Percentiles rank a stretch among this genome's conserved stretches.
Evolutionary conservation across 1,140 invertebrate genomes (phyloP).

Genomic region (Pissodes strobi): DNA sequence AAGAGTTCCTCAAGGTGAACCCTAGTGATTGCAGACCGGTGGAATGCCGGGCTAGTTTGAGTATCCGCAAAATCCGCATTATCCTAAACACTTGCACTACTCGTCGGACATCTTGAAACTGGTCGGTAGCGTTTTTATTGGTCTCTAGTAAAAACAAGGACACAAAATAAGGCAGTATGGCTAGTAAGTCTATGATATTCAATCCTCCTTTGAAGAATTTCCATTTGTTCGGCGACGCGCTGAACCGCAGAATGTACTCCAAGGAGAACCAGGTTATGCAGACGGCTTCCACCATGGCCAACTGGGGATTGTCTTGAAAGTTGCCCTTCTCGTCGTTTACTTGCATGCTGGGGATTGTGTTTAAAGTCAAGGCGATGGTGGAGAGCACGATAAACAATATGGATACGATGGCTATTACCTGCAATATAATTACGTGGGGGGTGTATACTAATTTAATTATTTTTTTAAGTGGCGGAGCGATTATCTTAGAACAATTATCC

Average conservation of each 20-base stretch:
- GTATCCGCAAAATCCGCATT: constrained; percentile 97
- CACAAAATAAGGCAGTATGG: constrained; percentile 98
- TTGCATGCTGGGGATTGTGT: constrained; percentile 96
- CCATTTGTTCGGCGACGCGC: constrained; percentile 98
- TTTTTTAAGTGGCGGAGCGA: too few species aligned
- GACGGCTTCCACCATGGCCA: constrained; percentile 96
- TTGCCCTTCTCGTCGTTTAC: constrained; percentile 77
- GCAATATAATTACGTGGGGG: constrained; percentile 60
- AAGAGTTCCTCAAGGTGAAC: constrained; percentile 97
- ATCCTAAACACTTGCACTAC: constrained; percentile 99
- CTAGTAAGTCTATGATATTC: constrained; percentile 98
- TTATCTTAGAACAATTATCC: too few species aligned
- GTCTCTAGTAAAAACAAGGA: constrained; percentile 94
- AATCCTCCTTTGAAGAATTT: constrained; percentile 99
- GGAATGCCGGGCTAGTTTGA: constrained; percentile 97
- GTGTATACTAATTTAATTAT: too few species aligned
- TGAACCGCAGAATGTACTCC: constrained; percentile 97
- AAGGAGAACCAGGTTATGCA: constrained; percentile 99
- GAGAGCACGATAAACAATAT: constrained; percentile 99
- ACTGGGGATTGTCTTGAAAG: constrained; percentile 90
- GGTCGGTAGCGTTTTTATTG: constrained; percentile 93
- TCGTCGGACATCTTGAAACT: constrained; percentile 95
- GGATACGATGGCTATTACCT: constrained; percentile 99
- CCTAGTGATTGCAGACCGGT: constrained; percentile 98
- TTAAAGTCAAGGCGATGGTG: constrained; percentile 96